Base-by-base conservation (phyloP, 2,113 vertebrate species). In the Oxyruncus cristatus region DNA sequence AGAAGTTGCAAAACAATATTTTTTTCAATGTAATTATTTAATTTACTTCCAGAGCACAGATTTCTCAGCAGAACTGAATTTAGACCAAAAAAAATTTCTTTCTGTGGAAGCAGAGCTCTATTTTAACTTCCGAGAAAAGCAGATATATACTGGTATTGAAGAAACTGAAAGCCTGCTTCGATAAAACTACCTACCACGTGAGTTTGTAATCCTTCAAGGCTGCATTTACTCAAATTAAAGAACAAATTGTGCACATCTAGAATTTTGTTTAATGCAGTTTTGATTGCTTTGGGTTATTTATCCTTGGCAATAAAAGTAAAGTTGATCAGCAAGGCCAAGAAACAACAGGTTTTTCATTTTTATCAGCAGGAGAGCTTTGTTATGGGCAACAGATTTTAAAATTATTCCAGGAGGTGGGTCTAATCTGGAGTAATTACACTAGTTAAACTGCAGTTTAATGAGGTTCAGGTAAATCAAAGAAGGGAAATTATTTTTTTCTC, bases 201-300 rank as follows among this genome's bases (percentile, higher is more conserved):
- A 73, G 52, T 77, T 41, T 67, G 85, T 95, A 91, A 97, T 93
- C 83, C 96, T 97, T 74, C 59, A 97, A 96, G 89, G 82, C 93
- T 93, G 75, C 85, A 76, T 97, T 97, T 97, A 94, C 72, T 85
- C 80, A 96, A 96, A 96, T 97, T 97, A 97, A 96, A 97, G 95
- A 94, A 91, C 75, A 97, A 97, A 96, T 96, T 55, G 85, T 94
- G 93, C 83, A 85, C 79, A 78, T 95, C 75, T 93, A 94, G 86
- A 80, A 94, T 96, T 97, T 90, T 92, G 75, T 91, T 96, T 84
- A 80, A 77, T 91, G 65, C 92, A 37, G 90, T 95, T 97, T 95
- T 96, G 93, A 97, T 96, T 96, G 80, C 94, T 97, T 92, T 94
- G 86, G 93, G 90, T 91, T 96, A 91, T 98, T 97, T 97, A 89